These are phyloP conservation scores for Litoditis marina DNA, from an alignment of 2,888 invertebrate species.

Conservation along the genomic window DNA sequence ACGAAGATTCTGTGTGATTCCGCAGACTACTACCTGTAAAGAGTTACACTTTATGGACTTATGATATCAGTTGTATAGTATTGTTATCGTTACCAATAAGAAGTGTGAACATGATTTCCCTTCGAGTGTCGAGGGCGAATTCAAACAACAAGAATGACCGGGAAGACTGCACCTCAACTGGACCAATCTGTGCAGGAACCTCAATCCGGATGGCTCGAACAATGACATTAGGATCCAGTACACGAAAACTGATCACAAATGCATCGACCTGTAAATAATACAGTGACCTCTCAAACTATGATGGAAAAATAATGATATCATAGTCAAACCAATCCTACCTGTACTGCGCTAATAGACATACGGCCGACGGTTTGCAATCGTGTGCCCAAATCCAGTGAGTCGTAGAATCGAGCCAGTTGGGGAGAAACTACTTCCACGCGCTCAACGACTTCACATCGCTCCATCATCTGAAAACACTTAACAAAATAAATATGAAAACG, in stretches of 20 bases:
- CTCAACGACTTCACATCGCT: conserved; percentile 20
- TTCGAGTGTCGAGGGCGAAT: too few species aligned
- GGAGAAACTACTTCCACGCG: conserved; percentile 22
- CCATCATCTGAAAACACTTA: conserved; percentile 28
- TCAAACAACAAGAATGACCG: neutral
- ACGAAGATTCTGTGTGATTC: conserved; percentile 2
- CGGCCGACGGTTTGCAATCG: conserved; percentile 16
- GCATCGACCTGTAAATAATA: conserved; percentile 19
- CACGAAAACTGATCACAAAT: conserved; percentile 16
- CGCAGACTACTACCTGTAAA: conserved; percentile 3
- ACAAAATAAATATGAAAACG: too few species aligned
- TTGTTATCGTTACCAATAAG: too few species aligned
- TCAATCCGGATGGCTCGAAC: conserved; percentile 31
- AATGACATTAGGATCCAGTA: conserved; percentile 25
- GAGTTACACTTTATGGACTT: neutral
- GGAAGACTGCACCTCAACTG: neutral
- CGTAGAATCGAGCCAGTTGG: conserved; percentile 30
- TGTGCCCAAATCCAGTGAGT: conserved; percentile 22
- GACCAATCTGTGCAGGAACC: conserved; percentile 22
- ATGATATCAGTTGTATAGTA: too few species aligned
- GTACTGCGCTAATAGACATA: conserved; percentile 8
- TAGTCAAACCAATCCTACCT: too few species aligned
- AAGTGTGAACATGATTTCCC: too few species aligned
- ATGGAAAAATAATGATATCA: too few species aligned
- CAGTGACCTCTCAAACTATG: too few species aligned